Conservation (phyloP, 2,797 vertebrate genomes). For the Euthynnus affinis region DNA sequence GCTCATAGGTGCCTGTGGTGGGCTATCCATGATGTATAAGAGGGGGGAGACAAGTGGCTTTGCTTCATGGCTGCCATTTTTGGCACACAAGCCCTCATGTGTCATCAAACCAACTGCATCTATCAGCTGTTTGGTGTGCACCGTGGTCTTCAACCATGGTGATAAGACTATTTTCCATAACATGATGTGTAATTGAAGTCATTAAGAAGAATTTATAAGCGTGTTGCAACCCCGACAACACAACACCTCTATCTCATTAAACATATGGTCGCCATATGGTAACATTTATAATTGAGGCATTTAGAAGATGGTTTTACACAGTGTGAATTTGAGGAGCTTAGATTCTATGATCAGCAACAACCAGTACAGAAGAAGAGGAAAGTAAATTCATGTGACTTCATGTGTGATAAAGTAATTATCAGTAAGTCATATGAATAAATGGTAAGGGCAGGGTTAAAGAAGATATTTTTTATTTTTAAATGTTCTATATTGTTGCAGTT, state of each 20-base stretch:
- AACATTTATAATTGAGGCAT: conserved; percentile 11
- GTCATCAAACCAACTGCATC: conserved; percentile 44
- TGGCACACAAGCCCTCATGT: conserved; percentile 49
- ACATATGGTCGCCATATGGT: not conserved
- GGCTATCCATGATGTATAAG: conserved; percentile 49
- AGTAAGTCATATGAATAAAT: conserved; percentile 1
- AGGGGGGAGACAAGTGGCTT: conserved; percentile 23
- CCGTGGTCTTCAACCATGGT: not conserved
- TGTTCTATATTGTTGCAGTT: not conserved
- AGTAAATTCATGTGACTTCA: not conserved
- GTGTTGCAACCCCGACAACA: not conserved
- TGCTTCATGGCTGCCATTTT: conserved; percentile 35
- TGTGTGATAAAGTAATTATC: not conserved
- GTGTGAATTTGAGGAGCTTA: not conserved
- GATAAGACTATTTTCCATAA: conserved; percentile 31
- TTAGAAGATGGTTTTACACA: conserved; percentile 2
- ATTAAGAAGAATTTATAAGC: conserved; percentile 2
- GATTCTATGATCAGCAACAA: not conserved
- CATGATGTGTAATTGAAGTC: not conserved
- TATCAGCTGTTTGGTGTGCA: conserved; percentile 33
- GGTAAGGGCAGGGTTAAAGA: not conserved
- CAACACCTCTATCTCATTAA: conserved; percentile 2
- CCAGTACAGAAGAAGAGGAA: not conserved
- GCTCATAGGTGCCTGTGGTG: conserved; percentile 24
- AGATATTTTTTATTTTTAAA: not conserved